Conservation (phyloP, 2,797 vertebrate genomes). For the Chrosomus eos region DNA sequence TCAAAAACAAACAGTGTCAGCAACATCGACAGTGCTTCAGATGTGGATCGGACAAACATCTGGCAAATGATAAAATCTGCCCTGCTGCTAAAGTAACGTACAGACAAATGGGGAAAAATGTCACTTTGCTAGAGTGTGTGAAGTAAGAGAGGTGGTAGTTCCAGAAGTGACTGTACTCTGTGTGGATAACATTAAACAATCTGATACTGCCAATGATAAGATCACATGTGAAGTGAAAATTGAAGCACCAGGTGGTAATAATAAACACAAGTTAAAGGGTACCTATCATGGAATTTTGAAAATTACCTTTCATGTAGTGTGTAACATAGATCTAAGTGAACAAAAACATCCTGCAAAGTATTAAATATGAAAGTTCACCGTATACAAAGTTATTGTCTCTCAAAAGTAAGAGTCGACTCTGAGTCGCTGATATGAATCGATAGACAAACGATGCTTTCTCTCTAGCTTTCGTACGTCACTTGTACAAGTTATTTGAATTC, state of each 20-base stretch:
- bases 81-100: not conserved
- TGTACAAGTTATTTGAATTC: no score
- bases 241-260: slow-evolving; percentile 34
- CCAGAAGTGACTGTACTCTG: slow-evolving; percentile 25
- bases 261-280: slow-evolving; percentile 2
- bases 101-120: no score
- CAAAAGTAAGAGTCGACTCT: no score
- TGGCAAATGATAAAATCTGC: not conserved
- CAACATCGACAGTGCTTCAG: not conserved
- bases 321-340: no score
- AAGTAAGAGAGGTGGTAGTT: slow-evolving; percentile 7
- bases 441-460: no score
- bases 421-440: no score
- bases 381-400: no score
- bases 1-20: not conserved
- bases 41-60: not conserved
- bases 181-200: slow-evolving; percentile 1
- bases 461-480: no score
- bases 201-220: slow-evolving; percentile 2
- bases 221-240: slow-evolving; percentile 21
- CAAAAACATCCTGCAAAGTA: no score
- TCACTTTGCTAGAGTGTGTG: not conserved
- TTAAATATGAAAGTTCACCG: no score
- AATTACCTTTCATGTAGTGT: no score
- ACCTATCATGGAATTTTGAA: no score